A percentile compares a stretch with the other conserved stretches of the same genome.
Conservation (phyloP, 2,888 invertebrate species). For the Andrena flavipes region DNA sequence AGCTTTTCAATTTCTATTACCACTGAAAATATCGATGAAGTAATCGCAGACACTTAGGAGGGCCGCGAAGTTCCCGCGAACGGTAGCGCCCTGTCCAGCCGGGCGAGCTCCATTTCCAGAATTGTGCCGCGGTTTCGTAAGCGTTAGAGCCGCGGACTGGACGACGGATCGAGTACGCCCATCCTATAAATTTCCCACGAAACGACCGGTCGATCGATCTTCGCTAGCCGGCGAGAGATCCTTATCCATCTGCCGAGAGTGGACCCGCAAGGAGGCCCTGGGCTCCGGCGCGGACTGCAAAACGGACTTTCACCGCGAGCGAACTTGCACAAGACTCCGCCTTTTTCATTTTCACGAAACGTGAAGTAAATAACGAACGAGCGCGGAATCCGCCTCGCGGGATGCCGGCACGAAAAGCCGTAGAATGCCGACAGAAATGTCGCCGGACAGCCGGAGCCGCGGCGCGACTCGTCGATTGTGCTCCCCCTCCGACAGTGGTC, state of each 20-base stretch:
- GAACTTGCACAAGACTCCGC: constrained; percentile 74
- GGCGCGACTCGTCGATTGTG: constrained; percentile 29
- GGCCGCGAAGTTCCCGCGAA: constrained; percentile 1
- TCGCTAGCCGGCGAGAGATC: constrained; percentile 66
- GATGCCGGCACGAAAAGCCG: constrained; percentile 61
- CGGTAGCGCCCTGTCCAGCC: background rate
- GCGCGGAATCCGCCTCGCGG: constrained; percentile 68
- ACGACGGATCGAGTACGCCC: constrained; percentile 22
- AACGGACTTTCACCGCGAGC: constrained; percentile 76
- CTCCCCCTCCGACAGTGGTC: background rate
- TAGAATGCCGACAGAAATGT: constrained; percentile 70
- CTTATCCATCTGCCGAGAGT: constrained; percentile 75
- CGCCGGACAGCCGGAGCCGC: constrained; percentile 32
- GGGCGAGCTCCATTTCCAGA: constrained; percentile 40
- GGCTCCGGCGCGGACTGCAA: constrained; percentile 62
- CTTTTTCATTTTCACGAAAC: constrained; percentile 77
- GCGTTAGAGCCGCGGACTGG: background rate
- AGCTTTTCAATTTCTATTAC: background rate
- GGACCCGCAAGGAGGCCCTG: constrained; percentile 69
- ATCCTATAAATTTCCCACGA: constrained; percentile 75
- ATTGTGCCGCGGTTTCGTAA: constrained; percentile 45
- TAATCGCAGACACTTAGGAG: background rate
- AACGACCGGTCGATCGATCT: constrained; percentile 73
- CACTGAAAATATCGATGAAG: background rate
- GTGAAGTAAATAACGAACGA: constrained; percentile 76